phyloP scores from a whole-genome alignment of 2,888 invertebrate species.

The Cephus sareptanus region DNA sequence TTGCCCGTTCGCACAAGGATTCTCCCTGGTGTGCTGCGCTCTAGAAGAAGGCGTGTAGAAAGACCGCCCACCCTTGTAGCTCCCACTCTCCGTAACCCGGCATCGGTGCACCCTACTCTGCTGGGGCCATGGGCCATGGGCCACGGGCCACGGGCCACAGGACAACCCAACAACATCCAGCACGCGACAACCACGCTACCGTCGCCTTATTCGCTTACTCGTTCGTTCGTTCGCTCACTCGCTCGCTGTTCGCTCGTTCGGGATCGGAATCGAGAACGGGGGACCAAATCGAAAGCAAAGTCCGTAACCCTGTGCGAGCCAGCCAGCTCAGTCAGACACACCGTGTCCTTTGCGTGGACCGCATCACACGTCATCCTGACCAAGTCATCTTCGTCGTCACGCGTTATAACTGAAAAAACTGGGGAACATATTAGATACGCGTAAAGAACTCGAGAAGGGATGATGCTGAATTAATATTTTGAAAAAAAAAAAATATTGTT shows the following conservation, averaged over 20 bases:
- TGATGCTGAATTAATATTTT: not conserved
- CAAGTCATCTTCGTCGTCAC: not conserved
- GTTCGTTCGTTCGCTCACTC: constrained; percentile 6
- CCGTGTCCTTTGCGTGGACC: constrained; percentile 55
- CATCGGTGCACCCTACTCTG: constrained; percentile 3
- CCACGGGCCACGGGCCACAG: constrained; percentile 17
- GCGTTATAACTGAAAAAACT: not conserved
- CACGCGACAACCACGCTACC: constrained; percentile 49
- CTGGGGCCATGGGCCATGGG: constrained; percentile 6
- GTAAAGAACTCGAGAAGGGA: not conserved
- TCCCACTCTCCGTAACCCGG: constrained; percentile 14
- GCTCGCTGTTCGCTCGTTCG: constrained; percentile 8
- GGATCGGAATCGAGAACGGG: constrained; percentile 30
- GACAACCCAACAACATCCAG: constrained; percentile 23
- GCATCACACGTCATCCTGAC: constrained; percentile 36
- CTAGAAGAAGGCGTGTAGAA: constrained; percentile 10
- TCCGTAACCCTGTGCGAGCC: constrained; percentile 47
- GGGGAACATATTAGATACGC: not conserved
- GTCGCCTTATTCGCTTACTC: constrained; percentile 28
- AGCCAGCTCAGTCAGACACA: constrained; percentile 31
- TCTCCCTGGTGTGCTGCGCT: not conserved
- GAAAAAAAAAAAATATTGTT: not conserved
- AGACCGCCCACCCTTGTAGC: constrained; percentile 15
- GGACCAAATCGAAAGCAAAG: constrained; percentile 45
- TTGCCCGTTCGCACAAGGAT: not conserved